phyloP scores from a whole-genome alignment of 2,888 invertebrate species.

The Plagiodera versicolora region DNA sequence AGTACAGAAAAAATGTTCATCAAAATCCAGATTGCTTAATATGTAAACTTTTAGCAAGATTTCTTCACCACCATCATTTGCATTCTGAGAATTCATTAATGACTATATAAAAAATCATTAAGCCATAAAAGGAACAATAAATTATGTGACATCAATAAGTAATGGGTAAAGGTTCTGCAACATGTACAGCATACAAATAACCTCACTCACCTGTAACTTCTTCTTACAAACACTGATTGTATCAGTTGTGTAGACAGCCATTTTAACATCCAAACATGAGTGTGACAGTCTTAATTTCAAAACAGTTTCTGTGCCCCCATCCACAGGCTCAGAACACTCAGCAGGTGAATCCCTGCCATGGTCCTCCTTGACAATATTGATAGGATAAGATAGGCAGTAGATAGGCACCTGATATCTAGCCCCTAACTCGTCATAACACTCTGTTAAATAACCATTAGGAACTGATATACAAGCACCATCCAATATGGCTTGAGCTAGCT shows the following conservation, averaged over 20 bases:
- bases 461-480: conserved; percentile 95
- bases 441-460: conserved; percentile 93
- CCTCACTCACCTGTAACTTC: conserved; percentile 76
- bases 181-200: background rate
- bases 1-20: no score
- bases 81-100: background rate
- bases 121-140: background rate
- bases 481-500: conserved; percentile 91
- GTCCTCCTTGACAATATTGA: conserved; percentile 92
- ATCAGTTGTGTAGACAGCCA: conserved; percentile 85
- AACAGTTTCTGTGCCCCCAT: conserved; percentile 76
- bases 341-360: conserved; percentile 85
- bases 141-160: background rate
- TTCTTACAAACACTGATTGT: conserved; percentile 90
- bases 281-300: conserved; percentile 84
- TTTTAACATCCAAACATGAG: conserved; percentile 83
- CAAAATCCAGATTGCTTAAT: no score
- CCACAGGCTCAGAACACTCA: conserved; percentile 85
- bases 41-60: no score
- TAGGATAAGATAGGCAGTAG: conserved; percentile 93
- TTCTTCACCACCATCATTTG: background rate
- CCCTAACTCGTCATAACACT: conserved; percentile 96
- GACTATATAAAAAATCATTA: background rate
- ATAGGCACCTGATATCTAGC: conserved; percentile 75
- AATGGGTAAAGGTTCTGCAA: background rate